phyloP scores from a whole-genome alignment of 2,888 invertebrate species.

The Siphonodentalium dalli region DNA sequence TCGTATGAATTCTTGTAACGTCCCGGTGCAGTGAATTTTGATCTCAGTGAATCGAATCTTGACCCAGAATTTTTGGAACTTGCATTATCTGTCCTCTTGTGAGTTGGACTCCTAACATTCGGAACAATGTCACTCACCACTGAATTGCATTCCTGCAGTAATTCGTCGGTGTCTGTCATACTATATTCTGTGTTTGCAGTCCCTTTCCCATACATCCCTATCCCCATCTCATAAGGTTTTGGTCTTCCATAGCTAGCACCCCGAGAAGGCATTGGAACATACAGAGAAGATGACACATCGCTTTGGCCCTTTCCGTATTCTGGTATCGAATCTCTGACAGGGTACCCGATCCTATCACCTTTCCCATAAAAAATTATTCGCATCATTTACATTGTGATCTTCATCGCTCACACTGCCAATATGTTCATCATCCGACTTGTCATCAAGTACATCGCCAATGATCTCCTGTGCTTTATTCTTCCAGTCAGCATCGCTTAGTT shows the following conservation, averaged over 20 bases:
- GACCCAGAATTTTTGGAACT: slow-evolving; percentile 4
- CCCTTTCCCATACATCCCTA: no score
- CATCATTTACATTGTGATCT: slow-evolving; percentile 22
- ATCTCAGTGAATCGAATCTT: slow-evolving; percentile 32
- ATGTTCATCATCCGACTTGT: slow-evolving; percentile 31
- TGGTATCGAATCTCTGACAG: not conserved
- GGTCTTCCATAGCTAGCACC: no score
- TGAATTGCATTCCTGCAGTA: slow-evolving; percentile 32
- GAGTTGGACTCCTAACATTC: slow-evolving; percentile 15
- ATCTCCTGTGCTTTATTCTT: no score
- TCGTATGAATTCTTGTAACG: no score
- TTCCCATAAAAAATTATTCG: not conserved
- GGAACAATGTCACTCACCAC: slow-evolving; percentile 42
- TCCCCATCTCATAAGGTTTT: no score
- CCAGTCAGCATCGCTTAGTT: no score
- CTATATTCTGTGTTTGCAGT: slow-evolving; percentile 1
- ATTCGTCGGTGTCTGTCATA: slow-evolving; percentile 32
- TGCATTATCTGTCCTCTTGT: not conserved
- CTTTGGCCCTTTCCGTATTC: slow-evolving; percentile 5
- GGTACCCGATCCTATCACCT: slow-evolving; percentile 1
- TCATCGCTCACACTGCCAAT: slow-evolving; percentile 43
- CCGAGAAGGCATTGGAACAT: no score
- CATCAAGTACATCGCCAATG: slow-evolving; percentile 24
- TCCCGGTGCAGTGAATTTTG: slow-evolving; percentile 33
- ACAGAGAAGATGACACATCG: no score